Conservation (phyloP, 2,113 vertebrate genomes). For the Bufo bufo region DNA sequence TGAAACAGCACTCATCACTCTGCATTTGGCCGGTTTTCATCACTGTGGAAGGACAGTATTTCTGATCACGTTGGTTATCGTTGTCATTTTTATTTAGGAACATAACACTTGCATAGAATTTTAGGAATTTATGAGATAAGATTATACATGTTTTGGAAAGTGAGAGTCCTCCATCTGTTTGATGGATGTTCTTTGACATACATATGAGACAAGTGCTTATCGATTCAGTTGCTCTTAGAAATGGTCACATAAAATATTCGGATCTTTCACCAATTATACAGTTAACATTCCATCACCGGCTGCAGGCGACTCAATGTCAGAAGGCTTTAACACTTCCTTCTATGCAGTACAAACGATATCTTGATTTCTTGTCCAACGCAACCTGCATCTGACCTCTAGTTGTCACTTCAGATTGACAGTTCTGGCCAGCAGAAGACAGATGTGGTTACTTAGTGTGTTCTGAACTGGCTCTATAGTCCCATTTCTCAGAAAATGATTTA, state of each 20-base stretch:
- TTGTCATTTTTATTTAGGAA: constrained; percentile 15
- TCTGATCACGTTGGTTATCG: background rate
- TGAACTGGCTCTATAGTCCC: too few species aligned
- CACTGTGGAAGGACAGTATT: constrained; percentile 13
- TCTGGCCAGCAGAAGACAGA: background rate
- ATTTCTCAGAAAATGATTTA: too few species aligned
- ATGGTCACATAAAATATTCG: background rate
- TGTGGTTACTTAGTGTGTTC: background rate
- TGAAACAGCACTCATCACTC: background rate
- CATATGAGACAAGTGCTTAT: background rate
- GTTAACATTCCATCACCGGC: background rate
- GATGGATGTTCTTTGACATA: background rate
- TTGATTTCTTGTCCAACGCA: background rate
- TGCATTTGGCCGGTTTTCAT: background rate
- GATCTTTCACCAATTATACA: background rate
- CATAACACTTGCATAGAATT: background rate
- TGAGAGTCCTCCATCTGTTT: background rate
- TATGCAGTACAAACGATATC: background rate
- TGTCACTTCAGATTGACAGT: background rate
- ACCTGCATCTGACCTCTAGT: background rate
- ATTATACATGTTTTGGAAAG: constrained; percentile 14
- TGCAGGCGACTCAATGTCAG: background rate
- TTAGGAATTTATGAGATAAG: constrained; percentile 29
- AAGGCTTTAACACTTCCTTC: background rate
- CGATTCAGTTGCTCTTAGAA: background rate